Evolutionary conservation across 2,888 invertebrate species (phyloP).

Genomic region (Oeneis ivallda): DNA sequence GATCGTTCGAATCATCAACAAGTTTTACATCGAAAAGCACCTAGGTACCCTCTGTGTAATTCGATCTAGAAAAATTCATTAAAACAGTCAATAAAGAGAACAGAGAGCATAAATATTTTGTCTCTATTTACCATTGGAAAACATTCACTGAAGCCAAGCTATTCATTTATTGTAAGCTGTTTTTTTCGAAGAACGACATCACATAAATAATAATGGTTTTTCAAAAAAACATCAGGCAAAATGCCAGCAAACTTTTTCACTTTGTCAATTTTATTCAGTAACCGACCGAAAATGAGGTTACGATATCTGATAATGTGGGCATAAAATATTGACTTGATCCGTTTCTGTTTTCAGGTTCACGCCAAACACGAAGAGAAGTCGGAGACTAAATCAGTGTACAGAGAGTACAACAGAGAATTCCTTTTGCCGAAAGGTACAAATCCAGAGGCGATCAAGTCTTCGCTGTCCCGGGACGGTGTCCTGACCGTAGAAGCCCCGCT

Average conservation of each 20-base stretch:
- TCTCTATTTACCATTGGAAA: background rate
- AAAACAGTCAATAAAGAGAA: background rate
- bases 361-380: conserved; percentile 99
- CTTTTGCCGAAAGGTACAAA: conserved; percentile 97
- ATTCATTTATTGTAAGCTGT: conserved; percentile 22
- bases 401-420: conserved; percentile 99
- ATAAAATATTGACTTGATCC: conserved; percentile 18
- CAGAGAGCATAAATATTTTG: background rate
- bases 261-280: conserved; percentile 20
- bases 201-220: conserved; percentile 18
- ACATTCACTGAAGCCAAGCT: conserved; percentile 9
- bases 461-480: conserved; percentile 97
- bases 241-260: conserved; percentile 20
- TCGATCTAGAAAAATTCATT: background rate
- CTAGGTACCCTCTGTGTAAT: no score
- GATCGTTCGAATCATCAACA: background rate
- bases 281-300: conserved; percentile 9
- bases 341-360: conserved; percentile 87
- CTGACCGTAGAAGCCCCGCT: conserved; percentile 98
- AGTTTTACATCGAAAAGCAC: background rate
- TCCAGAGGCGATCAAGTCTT: conserved; percentile 97
- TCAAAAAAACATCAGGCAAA: conserved; percentile 20
- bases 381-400: conserved; percentile 97
- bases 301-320: background rate
- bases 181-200: background rate